Percentiles rank a stretch among this genome's conserved stretches.
Evolutionary conservation across 1,140 invertebrate genomes (phyloP).

Genomic region (Lucilia sericata): DNA sequence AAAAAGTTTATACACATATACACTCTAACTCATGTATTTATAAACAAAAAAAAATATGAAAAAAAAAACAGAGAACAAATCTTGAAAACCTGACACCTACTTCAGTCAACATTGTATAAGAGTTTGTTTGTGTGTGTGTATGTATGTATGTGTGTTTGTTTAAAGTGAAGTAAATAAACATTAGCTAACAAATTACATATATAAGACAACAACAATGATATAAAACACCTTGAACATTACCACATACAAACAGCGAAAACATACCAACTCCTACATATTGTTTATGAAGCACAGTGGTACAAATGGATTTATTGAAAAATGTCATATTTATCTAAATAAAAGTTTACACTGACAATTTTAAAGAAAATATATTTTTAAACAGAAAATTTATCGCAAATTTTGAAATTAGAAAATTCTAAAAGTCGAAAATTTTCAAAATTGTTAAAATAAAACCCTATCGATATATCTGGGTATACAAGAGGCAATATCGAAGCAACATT

Average conservation of each 20-base stretch:
- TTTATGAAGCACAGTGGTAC: not conserved
- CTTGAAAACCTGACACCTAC: constrained; percentile 34
- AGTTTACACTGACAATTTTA: too few species aligned
- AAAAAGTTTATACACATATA: not conserved
- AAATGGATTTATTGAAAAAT: too few species aligned
- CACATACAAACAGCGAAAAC: not conserved
- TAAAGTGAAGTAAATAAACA: constrained; percentile 32
- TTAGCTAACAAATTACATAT: constrained; percentile 38
- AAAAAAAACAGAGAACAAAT: constrained; percentile 26
- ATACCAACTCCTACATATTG: not conserved
- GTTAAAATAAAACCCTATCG: too few species aligned
- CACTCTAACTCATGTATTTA: not conserved
- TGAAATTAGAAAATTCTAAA: too few species aligned
- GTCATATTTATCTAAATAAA: too few species aligned
- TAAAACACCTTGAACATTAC: constrained; percentile 24
- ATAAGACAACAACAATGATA: constrained; percentile 23
- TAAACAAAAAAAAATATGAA: not conserved
- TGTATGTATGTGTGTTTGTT: too few species aligned
- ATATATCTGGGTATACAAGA: too few species aligned
- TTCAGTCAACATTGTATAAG: constrained; percentile 1
- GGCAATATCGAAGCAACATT: too few species aligned
- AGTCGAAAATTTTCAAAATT: too few species aligned
- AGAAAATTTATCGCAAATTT: too few species aligned
- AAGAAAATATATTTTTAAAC: too few species aligned
- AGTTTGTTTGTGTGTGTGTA: too few species aligned